Base-by-base conservation (phyloP, 1,140 invertebrate genomes). In the Zelostemma sp. region DNA sequence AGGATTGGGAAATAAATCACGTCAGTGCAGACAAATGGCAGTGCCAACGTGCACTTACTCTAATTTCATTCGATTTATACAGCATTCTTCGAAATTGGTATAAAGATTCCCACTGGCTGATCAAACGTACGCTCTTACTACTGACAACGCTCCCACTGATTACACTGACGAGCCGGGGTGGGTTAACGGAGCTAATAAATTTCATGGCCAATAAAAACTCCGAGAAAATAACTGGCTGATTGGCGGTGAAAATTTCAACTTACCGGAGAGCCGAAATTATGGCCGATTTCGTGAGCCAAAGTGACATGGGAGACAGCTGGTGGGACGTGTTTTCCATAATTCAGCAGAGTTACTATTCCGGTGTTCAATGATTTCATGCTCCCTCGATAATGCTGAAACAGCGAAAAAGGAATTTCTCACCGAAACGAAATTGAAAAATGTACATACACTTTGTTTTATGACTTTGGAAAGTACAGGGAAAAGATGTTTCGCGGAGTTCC, bases 261-360 rank as follows among this genome's bases (percentile, higher is more conserved):
- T 87, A 96, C 95, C 74, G 96, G 95, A 15, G 97, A 98, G 58
- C 98, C 98, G 83, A 99, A 99, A 86, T 99, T 99, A 84, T 99
- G 98, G 31, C 98, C 97, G 77, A 99, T 98, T 89, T 99, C 98
- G 85, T 99, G 98, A 12, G 98, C 98, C 59, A 99, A 89, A 6
- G 98, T 99, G 45, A 99, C 95, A 84, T 99, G 97, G 6, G 96
- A 98, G n/a, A 99, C 97, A 18, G 95, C 95, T 14, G 94, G 96
- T 69, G 93, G 96, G n/a, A 99, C 97, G 85, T 97, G 94, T 86
- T 99, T 98, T 25, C 97, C 97, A 87, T 99, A 99, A 87, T 99
- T 99, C 25, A 99, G 87, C 48, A 99, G 87, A 17, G 97, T 99
- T 21, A 99, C 95, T 73, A 99, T 98, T 50, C 98, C 98, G 0